phyloP scores from a whole-genome alignment of 2,888 invertebrate species.

The Hypena proboscidalis region DNA sequence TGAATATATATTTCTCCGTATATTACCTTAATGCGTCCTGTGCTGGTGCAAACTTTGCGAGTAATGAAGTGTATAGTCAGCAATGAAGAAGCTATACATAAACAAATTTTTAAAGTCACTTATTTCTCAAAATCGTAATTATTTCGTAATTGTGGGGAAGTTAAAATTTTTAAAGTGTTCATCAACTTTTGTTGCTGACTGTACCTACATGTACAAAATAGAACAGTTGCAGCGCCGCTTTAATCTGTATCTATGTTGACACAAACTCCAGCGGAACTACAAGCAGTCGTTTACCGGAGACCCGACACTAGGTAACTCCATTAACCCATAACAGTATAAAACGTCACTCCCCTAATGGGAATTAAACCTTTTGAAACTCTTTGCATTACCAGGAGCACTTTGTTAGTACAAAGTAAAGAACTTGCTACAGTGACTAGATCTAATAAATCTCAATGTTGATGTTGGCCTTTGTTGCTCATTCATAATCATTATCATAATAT shows the following conservation, averaged over 20 bases:
- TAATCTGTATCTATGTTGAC: slow-evolving; percentile 38
- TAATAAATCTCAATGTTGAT: slow-evolving; percentile 23
- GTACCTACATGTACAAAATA: slow-evolving; percentile 24
- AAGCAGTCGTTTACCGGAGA: slow-evolving; percentile 34
- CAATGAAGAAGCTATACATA: too few relatives aligned
- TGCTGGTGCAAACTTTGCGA: too few relatives aligned
- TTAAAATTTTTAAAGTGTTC: too few relatives aligned
- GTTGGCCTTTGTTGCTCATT: background rate
- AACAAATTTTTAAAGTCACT: too few relatives aligned
- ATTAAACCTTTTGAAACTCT: slow-evolving; percentile 45
- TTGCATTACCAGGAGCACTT: slow-evolving; percentile 29
- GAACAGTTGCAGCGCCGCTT: slow-evolving; percentile 32
- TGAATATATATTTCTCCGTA: too few relatives aligned
- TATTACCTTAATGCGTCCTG: too few relatives aligned
- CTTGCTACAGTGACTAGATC: slow-evolving; percentile 13
- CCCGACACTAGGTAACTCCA: slow-evolving; percentile 36
- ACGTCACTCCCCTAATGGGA: slow-evolving; percentile 42
- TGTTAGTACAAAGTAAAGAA: slow-evolving; percentile 29
- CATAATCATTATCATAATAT: too few relatives aligned
- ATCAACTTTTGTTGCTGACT: slow-evolving; percentile 24
- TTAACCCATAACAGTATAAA: slow-evolving; percentile 39
- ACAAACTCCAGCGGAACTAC: slow-evolving; percentile 33
- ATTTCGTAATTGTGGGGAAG: too few relatives aligned
- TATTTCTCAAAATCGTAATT: too few relatives aligned
- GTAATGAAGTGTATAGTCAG: too few relatives aligned